Percentiles rank a stretch among this genome's conserved stretches.
These are phyloP conservation scores for Pristionchus maxplancki DNA, from an alignment of 2,888 invertebrate species.

Conservation along the genomic window DNA sequence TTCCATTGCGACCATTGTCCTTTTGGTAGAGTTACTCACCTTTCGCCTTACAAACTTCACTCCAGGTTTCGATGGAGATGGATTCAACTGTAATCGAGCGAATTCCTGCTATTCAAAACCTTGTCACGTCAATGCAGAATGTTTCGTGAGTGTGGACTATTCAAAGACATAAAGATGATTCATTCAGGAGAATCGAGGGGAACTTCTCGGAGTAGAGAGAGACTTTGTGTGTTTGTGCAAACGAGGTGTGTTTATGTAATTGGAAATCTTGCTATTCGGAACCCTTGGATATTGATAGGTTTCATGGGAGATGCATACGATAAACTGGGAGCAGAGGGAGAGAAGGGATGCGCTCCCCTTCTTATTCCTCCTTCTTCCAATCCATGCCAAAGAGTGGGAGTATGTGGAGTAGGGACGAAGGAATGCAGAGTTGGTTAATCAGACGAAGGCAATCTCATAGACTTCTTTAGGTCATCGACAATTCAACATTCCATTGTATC, in stretches of 20 bases:
- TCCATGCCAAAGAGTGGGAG: background rate
- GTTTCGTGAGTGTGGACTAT: background rate
- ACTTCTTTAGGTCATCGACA: background rate
- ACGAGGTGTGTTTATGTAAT: background rate
- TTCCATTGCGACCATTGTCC: constrained; percentile 12
- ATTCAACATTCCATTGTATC: background rate
- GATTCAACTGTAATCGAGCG: background rate
- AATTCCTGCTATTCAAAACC: background rate
- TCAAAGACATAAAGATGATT: background rate
- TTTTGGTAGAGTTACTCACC: background rate
- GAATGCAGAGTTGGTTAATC: background rate
- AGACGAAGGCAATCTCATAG: background rate
- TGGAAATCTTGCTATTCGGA: background rate
- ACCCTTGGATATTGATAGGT: background rate
- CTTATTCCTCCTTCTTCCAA: background rate
- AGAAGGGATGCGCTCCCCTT: background rate
- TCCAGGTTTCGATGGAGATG: background rate
- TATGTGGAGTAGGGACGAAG: background rate
- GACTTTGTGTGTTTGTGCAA: background rate
- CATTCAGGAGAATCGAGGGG: background rate
- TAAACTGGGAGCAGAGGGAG: background rate
- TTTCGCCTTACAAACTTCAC: background rate
- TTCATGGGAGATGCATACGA: background rate
- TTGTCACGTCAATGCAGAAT: background rate
- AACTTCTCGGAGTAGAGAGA: background rate